Evolutionary conservation across 2,888 invertebrate genomes (phyloP), one percentile per base, ranked within the genome.

Genomic region (Aleiodes leptofemur): DNA sequence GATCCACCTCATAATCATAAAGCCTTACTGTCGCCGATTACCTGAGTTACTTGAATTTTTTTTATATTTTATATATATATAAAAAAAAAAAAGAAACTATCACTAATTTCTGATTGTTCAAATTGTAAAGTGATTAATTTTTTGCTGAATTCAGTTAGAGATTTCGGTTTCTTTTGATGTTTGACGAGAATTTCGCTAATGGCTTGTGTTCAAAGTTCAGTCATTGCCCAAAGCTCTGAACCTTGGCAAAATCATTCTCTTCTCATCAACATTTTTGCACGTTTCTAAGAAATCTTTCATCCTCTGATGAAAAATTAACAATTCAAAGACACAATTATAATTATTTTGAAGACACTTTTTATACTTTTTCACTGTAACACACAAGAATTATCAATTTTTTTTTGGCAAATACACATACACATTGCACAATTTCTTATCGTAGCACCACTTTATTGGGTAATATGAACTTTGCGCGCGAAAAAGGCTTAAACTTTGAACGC

Each of bases 161-260:
- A 64, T 64, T 23, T 64, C 43, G 43, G 43, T 43, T 43, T 11
- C 43, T 43, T 38, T 43, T 43, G 43, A 43, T 43, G 43, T 43
- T 23, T 43, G 43, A 43, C 7, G 43, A 43, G 43, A 43, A 43
- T 43, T 43, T 43, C 0, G 43, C 43, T 43, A 43, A 43, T 43
- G 4, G 11, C 3, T 43, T 9, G n/a, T 3, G 43, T 11, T 43
- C 43, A 43, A 43, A 43, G 43, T 43, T 43, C 43, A 43, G 7
- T 9, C 9, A 43, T 43, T 38, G 6, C 8, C 38, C 6, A 48
- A 8, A 66, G 13, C 23, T 48, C 38, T 50, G 16, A 48, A 66
- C 66, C 48, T 66, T 66, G 66, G 43, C 23, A 66, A 13, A 66
- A 66, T 48, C 66, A 66, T 66, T 48, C 23, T 66, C 16, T 23